Base-by-base conservation (phyloP, 2,113 vertebrate species). In the Colinus virginianus region DNA sequence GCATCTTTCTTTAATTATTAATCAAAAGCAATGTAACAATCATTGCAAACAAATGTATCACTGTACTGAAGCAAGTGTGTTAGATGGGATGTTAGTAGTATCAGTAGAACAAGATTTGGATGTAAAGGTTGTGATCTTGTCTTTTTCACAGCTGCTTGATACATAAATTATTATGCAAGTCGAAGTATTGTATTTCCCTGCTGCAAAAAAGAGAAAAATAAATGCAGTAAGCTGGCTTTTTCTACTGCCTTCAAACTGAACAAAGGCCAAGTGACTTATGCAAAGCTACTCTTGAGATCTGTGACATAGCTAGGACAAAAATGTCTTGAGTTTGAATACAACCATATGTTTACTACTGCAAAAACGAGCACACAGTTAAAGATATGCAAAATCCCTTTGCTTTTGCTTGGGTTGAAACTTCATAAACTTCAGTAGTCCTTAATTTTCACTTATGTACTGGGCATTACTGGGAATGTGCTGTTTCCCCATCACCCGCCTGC, bases 1-100 rank as follows among this genome's bases (percentile, higher is more conserved):
- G 88, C 93, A 82, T 93, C 87, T 96, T 97, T 81, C 95, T 97
- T 97, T 92, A 96, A 93, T 97, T 97, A 97, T 98, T 97, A 97
- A 97, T 97, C 91, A 85, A 85, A 97, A 97, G 89, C 81, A 74
- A 59, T 93, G 70, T 78, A 76, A 56, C 90, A 89, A 84, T 97
- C 96, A 94, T 92, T 97, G 90, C 93, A 97, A 97, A 97, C 93
- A 90, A 87, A 84, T 95, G 96, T 97, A 95, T 75, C 72, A 10
- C 77, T 91, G 67, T 75, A 58, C 80, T 61, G 90, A 89, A 90
- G 63, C 46, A 10, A 79, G 82, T 68, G 36, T 87, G 78, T 95
- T 94, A 81, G 77, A 86, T 75, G 69, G 55, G 48, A 53, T 82
- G 84, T 80, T 92, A 51, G 77, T 40, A 26, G 20, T 90, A 85